Base-by-base conservation (phyloP, 1,140 invertebrate genomes). In the Drosophila trapezifrons region DNA sequence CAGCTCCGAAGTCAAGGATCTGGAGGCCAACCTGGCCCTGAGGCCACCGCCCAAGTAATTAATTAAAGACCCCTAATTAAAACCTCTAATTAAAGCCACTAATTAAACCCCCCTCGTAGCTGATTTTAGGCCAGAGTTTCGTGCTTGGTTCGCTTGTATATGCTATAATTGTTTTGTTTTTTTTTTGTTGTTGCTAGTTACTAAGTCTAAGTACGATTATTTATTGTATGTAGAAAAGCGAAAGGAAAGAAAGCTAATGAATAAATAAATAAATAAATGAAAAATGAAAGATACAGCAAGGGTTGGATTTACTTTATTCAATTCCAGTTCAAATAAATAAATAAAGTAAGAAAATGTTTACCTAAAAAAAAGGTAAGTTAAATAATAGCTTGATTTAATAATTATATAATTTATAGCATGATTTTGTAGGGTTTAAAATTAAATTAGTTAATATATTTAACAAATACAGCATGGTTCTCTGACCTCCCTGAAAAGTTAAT, bases 11-110 rank as follows among this genome's bases (percentile, higher is more conserved):
- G 76, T 76, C 8, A 91, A 91, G 70, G 91, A 91, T 45, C 65
- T 85, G 64, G 91, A 91, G 35, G 91, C 91, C 10, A 92, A 74
- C 62, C 56, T 92, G 35, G 89, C 91, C 7, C 71, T 92, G 12
- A 78, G 91, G 73, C 91, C 91, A 17, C 91, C 91, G 27, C 91
- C 91, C 59, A 91, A 91, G 37, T 80, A 82, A 46, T 82, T 27
- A 29, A 52, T 10, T 27, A 57, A 40, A 27, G 22, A 17, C 29
- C 3, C 27, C 47, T 29, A 51, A 55, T 8, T 55, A 27, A 25
- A 25, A 10, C 29, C 46, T 27, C 3, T 27, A 15, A 56, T 46
- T 59, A 54, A 42, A 10, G 13, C 38, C n/a, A 9, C 13, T 17
- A 51, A 22, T 52, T 38, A 27, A 37, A 2, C 12, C 42, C 20